A percentile compares a stretch with the other conserved stretches of the same genome.
Conservation (phyloP, 2,797 vertebrate species). For the Artibeus lituratus region DNA sequence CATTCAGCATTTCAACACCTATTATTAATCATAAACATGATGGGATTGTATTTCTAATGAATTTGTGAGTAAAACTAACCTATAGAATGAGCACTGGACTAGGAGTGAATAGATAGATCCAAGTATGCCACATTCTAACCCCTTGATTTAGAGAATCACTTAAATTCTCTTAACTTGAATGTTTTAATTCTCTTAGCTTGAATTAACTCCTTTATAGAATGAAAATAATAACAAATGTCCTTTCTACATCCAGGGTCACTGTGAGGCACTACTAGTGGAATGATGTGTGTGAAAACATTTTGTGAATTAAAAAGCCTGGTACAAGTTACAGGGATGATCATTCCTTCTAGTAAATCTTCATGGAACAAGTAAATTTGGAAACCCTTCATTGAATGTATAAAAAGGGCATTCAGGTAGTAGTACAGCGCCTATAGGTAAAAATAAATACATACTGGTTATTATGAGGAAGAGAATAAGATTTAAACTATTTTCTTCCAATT, state of each 20-base stretch:
- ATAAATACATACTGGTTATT: conserved; percentile 31
- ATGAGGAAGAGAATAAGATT: conserved; percentile 23
- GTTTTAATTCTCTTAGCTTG: not conserved
- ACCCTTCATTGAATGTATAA: not conserved
- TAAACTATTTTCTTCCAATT: conserved; percentile 50
- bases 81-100: not conserved
- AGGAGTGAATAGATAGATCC: not conserved
- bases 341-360: conserved; percentile 19
- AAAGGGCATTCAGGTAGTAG: not conserved
- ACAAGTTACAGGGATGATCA: not conserved
- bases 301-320: not conserved
- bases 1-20: not conserved
- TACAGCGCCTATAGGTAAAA: not conserved
- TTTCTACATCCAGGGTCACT: not conserved
- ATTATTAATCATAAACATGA: not conserved
- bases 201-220: not conserved
- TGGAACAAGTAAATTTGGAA: conserved; percentile 14
- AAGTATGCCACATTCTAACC: not conserved
- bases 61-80: not conserved
- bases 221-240: not conserved
- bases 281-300: not conserved
- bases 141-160: not conserved
- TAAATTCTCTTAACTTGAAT: not conserved
- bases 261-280: not conserved
- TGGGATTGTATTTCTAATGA: not conserved